Conservation (phyloP, 1,140 invertebrate genomes). For the Drosophila lacteicornis region DNA sequence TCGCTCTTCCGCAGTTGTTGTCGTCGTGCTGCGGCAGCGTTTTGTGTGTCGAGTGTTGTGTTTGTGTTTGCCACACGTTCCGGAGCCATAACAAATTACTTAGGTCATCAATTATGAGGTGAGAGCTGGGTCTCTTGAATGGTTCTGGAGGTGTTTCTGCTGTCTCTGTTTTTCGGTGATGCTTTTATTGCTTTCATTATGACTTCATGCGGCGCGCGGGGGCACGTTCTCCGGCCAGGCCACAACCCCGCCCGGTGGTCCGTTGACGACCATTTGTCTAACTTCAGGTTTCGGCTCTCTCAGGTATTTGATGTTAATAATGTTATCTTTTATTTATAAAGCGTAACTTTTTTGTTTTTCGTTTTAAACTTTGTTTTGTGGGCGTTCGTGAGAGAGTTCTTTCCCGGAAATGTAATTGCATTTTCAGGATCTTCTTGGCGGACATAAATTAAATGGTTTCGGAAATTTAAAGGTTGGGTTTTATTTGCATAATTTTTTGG, state of each 20-base stretch:
- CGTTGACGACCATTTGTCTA: slow-evolving; percentile 78
- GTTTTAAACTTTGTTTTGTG: slow-evolving; percentile 27
- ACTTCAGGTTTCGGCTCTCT: slow-evolving; percentile 59
- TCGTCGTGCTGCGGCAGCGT: slow-evolving; percentile 26
- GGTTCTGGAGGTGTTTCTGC: slow-evolving; percentile 18
- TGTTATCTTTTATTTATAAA: slow-evolving; percentile 82
- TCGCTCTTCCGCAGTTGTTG: slow-evolving; percentile 46
- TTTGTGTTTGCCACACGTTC: slow-evolving; percentile 68
- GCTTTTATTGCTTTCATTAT: slow-evolving; percentile 82
- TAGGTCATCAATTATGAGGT: slow-evolving; percentile 80
- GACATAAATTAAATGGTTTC: slow-evolving; percentile 12
- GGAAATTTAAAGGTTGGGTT: neutral
- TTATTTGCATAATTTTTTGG: neutral
- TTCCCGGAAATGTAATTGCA: slow-evolving; percentile 38
- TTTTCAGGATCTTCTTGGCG: neutral
- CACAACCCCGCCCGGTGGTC: neutral
- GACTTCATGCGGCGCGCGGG: slow-evolving; percentile 67
- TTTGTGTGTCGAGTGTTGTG: slow-evolving; percentile 9
- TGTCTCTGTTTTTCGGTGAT: slow-evolving; percentile 51
- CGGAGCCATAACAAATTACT: slow-evolving; percentile 80
- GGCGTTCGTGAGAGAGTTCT: slow-evolving; percentile 5
- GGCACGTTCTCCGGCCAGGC: slow-evolving; percentile 52
- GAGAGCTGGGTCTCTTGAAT: slow-evolving; percentile 33
- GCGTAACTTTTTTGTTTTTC: slow-evolving; percentile 44
- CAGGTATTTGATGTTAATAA: slow-evolving; percentile 68